Base-by-base conservation (phyloP, 2,113 vertebrate genomes). In the Malurus melanocephalus region DNA sequence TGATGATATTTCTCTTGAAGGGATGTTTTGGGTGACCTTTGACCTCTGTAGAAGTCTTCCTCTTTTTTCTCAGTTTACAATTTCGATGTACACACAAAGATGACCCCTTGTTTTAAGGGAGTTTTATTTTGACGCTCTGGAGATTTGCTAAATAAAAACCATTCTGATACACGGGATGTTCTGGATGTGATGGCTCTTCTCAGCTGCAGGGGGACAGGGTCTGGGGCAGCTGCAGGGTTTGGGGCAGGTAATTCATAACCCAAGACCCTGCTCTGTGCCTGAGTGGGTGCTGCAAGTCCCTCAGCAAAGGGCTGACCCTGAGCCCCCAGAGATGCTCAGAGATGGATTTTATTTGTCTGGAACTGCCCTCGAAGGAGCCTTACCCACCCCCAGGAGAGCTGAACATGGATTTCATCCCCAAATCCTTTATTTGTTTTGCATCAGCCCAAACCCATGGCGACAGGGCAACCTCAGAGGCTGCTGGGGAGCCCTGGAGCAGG, bases 1-100 rank as follows among this genome's bases (percentile, higher is more conserved):
- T 72, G 85, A 85, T 11, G 33, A 32, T 97, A 92, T 96, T 97
- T 97, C 96, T 97, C 96, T 97, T 95, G 97, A 96, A 97, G 96
- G 97, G 97, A 97, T 96, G 89, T 95, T 95, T 57, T 87, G 93
- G 88, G 94, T 94, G 96, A 97, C 88, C 94, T 97, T 95, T 97
- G 97, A 97, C 97, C 97, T 97, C 98, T 97, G 96, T 97, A 97
- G 97, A 98, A 97, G 97, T 98, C 97, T 98, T 98, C 97, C 97
- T 77, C 66, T 97, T 79, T 97, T 87, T 87, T 94, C 96, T 93
- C 94, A 88, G 95, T 89, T 93, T 92, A 88, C 16, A 0, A 79
- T 23, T 78, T 80, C 87, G 45, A 1, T 57, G 80, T 69, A 83
- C 96, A 97, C 57, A 73, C 51, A 60, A 52, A 83, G 57, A 81